Evolutionary conservation across 1,140 invertebrate genomes (phyloP), one percentile per base, ranked within the genome.

Genomic region (Drosophila burlai): DNA sequence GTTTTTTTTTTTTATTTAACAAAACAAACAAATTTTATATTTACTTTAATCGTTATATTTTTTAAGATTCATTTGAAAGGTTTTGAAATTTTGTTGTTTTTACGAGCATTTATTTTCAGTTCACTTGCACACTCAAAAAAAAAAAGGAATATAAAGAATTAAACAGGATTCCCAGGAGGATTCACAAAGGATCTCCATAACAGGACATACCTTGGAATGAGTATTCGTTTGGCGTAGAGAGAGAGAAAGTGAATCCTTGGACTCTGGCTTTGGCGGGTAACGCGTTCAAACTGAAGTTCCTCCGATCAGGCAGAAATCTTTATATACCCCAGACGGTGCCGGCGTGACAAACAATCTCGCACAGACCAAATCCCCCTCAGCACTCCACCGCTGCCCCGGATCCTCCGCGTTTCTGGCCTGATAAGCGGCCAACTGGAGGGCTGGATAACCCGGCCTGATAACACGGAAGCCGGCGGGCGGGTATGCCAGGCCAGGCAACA

Each of bases 241-340:
- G 43, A n/a, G 47, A 46, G 29, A 55, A 55, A 65, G 13, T 26
- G 62, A 69, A 76, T 61, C 63, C 67, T 75, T 57, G 49, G 67
- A 69, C 63, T 80, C 79, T 62, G 71, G 47, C 79, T 55, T 49
- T 42, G 59, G n/a, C 62, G 67, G 62, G 57, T 49, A 40, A 62
- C 80, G 57, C 68, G 71, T 73, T 73, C 55, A 74, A 73, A 90
- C 81, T 89, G 79, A 89, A 67, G 65, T 61, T 50, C 26, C 45
- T 18, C 36, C 50, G 43, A 55, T 46, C 38, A 21, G 58, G 49
- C 66, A 63, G 69, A 63, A 90, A 65, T 72, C 78, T 66, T 57
- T 85, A 62, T 89, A 89, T 89, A 89, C 74, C 61, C 69, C 74
- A 83, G 84, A 45, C 59, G 54, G 55, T 58, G 34, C 66, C 42